Percentiles rank a stretch among this genome's conserved stretches.
Conservation (phyloP, 2,888 invertebrate species). For the Zonitis immaculata region DNA sequence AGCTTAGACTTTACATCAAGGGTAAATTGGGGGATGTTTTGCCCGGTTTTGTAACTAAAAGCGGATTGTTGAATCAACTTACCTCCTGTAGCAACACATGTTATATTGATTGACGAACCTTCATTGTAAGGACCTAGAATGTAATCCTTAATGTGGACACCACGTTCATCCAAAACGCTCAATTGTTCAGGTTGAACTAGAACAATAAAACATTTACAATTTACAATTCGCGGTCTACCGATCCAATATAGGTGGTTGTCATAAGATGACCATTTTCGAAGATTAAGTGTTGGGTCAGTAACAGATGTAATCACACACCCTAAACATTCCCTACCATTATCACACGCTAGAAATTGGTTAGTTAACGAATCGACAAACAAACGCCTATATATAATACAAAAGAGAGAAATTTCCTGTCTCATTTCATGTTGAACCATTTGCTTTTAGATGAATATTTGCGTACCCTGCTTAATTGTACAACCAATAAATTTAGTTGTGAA, state of each 20-base stretch:
- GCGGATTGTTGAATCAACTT: conserved; percentile 43
- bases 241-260: conserved; percentile 19
- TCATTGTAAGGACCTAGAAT: conserved; percentile 82
- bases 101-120: conserved; percentile 74
- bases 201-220: too few species aligned
- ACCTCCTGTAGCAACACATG: conserved; percentile 84
- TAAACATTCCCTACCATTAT: conserved; percentile 22
- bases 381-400: conserved; percentile 23
- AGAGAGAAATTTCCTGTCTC: conserved; percentile 11
- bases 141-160: conserved; percentile 68
- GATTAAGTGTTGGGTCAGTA: conserved; percentile 32
- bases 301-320: conserved; percentile 33
- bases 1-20: not conserved
- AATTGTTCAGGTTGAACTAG: conserved; percentile 78
- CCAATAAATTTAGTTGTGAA: conserved; percentile 24
- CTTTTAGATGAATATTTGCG: conserved; percentile 24
- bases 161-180: conserved; percentile 74
- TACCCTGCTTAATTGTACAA: conserved; percentile 27
- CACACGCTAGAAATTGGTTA: conserved; percentile 27
- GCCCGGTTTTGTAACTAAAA: conserved; percentile 13
- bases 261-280: conserved; percentile 30
- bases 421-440: conserved; percentile 24
- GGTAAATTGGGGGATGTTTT: not conserved
- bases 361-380: conserved; percentile 27
- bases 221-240: not conserved